phyloP scores from a whole-genome alignment of 1,140 invertebrate species.

The Ericerus pela region DNA sequence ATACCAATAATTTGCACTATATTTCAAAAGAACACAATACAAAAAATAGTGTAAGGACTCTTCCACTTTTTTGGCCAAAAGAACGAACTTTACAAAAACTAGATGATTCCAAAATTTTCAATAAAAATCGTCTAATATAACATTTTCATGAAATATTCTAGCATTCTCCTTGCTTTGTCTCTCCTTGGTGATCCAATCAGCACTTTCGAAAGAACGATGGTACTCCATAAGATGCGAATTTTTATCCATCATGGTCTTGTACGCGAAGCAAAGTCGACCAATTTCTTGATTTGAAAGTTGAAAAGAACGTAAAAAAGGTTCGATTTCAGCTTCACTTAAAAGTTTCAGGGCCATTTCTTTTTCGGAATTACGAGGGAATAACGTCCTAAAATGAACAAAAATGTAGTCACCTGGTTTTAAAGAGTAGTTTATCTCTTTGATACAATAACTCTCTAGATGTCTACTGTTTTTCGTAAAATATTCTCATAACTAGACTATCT shows the following conservation, averaged over 20 bases:
- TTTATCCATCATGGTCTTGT: slow-evolving; percentile 50
- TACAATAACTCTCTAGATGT: not conserved
- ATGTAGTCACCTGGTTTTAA: not conserved
- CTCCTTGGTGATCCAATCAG: not conserved
- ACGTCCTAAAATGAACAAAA: slow-evolving; percentile 32
- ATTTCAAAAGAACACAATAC: too few species aligned
- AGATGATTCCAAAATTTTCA: too few species aligned
- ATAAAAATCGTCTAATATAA: too few species aligned
- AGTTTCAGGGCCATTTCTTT: slow-evolving; percentile 50
- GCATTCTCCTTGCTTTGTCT: not conserved
- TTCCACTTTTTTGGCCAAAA: too few species aligned
- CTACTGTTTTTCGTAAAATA: not conserved
- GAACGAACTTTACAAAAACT: too few species aligned
- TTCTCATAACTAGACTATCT: not conserved
- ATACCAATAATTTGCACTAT: too few species aligned
- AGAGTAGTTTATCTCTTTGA: too few species aligned
- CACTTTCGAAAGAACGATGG: slow-evolving; percentile 34
- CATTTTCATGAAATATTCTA: too few species aligned
- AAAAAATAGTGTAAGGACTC: too few species aligned
- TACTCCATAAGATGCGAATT: slow-evolving; percentile 54
- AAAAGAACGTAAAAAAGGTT: slow-evolving; percentile 48
- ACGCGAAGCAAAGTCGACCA: slow-evolving; percentile 56
- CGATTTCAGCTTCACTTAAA: slow-evolving; percentile 54
- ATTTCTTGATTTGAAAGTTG: slow-evolving; percentile 66
- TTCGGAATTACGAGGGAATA: slow-evolving; percentile 58